Conservation (phyloP, 2,797 vertebrate species). For the Pangasius mekongensis region DNA sequence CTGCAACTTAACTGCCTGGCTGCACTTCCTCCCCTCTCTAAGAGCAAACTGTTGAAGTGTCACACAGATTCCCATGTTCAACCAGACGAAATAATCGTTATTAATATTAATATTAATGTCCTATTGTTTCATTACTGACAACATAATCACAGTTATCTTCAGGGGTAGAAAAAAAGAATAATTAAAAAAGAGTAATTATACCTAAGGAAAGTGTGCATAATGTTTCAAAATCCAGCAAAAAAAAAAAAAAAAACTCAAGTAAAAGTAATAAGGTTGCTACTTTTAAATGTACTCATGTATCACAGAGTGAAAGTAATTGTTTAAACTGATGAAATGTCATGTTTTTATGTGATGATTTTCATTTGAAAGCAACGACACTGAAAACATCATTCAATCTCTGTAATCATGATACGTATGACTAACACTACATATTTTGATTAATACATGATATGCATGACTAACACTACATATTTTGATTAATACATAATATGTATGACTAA, state of each 20-base stretch:
- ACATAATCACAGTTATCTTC: not conserved
- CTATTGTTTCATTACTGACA: not conserved
- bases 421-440: too few species aligned
- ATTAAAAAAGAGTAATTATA: not conserved
- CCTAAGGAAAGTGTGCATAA: not conserved
- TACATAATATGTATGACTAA: not conserved
- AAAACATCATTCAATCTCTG: not conserved
- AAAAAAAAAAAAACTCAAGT: not conserved
- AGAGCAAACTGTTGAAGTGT: not conserved
- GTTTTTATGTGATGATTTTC: not conserved
- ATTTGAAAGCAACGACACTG: not conserved
- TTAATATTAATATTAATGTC: not conserved
- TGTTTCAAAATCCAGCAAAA: not conserved
- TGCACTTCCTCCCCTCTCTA: not conserved
- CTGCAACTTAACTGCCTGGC: not conserved
- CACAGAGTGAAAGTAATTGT: too few species aligned
- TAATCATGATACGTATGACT: not conserved
- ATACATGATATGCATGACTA: not conserved
- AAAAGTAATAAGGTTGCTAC: not conserved
- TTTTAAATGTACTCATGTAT: not conserved
- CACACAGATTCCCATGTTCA: not conserved
- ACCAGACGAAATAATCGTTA: slow-evolving; percentile 1
- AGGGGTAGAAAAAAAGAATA: too few species aligned
- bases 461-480: too few species aligned
- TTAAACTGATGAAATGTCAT: not conserved